A percentile compares a stretch with the other conserved stretches of the same genome.
Evolutionary conservation across 2,797 vertebrate species (phyloP).

Genomic region (Catamblyrhynchus diadema): DNA sequence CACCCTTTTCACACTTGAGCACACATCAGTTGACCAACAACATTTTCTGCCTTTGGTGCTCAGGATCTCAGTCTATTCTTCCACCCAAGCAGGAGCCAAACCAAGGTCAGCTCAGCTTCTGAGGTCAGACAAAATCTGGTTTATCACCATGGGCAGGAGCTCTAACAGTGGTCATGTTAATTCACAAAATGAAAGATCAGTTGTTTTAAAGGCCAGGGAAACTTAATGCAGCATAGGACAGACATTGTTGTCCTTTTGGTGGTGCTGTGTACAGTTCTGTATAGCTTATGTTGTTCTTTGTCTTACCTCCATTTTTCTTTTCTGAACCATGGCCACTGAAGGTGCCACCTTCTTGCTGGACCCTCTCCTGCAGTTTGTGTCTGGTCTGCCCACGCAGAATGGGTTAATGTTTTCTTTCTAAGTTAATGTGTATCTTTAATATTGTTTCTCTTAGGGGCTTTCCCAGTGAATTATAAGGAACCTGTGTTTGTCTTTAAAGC

Average conservation of each 20-base stretch:
- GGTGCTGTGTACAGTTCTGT: neutral
- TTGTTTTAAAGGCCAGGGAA: neutral
- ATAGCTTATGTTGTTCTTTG: neutral
- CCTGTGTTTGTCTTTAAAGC: neutral
- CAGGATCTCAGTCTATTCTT: neutral
- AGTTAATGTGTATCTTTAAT: neutral
- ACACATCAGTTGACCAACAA: neutral
- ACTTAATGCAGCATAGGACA: neutral
- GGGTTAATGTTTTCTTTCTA: neutral
- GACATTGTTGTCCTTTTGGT: neutral
- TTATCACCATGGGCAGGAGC: neutral
- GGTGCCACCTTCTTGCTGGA: neutral
- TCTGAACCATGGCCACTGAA: neutral
- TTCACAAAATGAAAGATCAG: neutral
- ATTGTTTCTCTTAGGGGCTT: neutral
- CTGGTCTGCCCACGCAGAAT: rapidly evolving
- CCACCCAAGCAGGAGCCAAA: neutral
- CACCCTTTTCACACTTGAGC: neutral
- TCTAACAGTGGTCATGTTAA: neutral
- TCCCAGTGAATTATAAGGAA: neutral
- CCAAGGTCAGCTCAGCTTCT: rapidly evolving
- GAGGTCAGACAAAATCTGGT: neutral
- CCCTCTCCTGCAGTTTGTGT: neutral
- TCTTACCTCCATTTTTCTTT: neutral
- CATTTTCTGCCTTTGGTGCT: neutral